Conservation (phyloP, 2,888 invertebrate genomes). For the Eristalis tenax region DNA sequence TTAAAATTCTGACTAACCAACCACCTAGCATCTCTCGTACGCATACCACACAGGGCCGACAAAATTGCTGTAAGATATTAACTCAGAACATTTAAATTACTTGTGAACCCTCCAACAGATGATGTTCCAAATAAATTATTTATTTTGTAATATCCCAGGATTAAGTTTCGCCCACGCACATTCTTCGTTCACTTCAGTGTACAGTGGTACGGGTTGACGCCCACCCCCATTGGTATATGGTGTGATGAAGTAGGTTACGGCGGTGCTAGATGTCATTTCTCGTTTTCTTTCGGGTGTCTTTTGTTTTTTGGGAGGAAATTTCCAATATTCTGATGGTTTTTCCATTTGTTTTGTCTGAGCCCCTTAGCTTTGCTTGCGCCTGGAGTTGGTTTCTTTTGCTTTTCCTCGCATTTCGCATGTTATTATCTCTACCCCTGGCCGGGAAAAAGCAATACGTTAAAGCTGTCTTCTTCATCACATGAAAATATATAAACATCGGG, state of each 20-base stretch:
- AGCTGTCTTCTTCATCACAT: conserved; percentile 64
- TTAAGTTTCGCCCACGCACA: conserved; percentile 67
- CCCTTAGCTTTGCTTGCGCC: conserved; percentile 1
- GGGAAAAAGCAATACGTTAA: conserved; percentile 61
- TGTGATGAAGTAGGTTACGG: not conserved
- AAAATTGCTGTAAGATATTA: conserved; percentile 49
- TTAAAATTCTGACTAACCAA: conserved; percentile 21
- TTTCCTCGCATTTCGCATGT: conserved; percentile 43
- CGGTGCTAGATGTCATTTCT: conserved; percentile 4
- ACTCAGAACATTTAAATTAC: conserved; percentile 63
- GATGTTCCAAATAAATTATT: conserved; percentile 68
- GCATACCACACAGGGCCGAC: not conserved
- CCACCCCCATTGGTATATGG: not conserved
- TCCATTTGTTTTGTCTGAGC: conserved; percentile 57
- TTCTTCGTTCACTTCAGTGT: conserved; percentile 40
- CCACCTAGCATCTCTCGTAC: not conserved
- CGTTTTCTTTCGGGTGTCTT: conserved; percentile 27
- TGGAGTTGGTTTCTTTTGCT: conserved; percentile 31
- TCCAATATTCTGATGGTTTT: conserved; percentile 70
- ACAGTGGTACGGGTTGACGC: not conserved
- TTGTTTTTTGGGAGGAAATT: conserved; percentile 38
- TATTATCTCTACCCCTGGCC: conserved; percentile 19
- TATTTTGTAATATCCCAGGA: conserved; percentile 64
- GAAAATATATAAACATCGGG: conserved; percentile 40
- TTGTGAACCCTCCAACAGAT: conserved; percentile 66